Evolutionary conservation across 2,797 vertebrate species (phyloP).

Genomic region (Holocentrus rufus): DNA sequence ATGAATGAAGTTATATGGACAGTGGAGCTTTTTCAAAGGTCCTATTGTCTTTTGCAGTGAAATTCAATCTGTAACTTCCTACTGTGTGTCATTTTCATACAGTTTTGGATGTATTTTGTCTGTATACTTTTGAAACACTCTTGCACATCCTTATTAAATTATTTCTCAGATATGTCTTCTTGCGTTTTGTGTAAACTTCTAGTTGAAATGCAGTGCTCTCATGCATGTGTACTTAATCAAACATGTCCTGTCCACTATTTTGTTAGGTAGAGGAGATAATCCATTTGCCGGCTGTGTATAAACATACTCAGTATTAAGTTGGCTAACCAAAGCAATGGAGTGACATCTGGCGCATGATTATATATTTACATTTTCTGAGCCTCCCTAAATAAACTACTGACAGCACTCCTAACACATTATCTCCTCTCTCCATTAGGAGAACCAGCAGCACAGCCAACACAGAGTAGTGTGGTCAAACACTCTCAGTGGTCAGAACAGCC

Average conservation of each 20-base stretch:
- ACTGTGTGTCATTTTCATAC: not conserved
- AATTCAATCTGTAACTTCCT: too few species aligned
- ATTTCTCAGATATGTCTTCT: conserved; percentile 6
- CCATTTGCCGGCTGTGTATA: conserved; percentile 28
- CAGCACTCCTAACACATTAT: conserved; percentile 41
- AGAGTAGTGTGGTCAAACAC: conserved; percentile 43
- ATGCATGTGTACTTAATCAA: conserved; percentile 27
- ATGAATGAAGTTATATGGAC: too few species aligned
- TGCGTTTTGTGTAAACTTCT: conserved; percentile 23
- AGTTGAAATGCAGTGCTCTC: not conserved
- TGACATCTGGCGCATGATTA: conserved; percentile 49
- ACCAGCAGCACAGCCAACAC: conserved; percentile 29
- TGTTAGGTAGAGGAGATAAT: conserved; percentile 31
- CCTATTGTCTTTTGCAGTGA: too few species aligned
- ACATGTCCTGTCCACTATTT: conserved; percentile 13
- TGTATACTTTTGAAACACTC: not conserved
- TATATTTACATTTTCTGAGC: conserved; percentile 54
- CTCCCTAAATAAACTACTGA: conserved; percentile 39
- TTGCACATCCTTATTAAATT: not conserved
- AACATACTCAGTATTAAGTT: conserved; percentile 29
- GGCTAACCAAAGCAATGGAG: conserved; percentile 29
- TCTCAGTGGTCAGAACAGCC: conserved; percentile 36
- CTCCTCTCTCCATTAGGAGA: conserved; percentile 44
- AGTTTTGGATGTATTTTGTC: not conserved
- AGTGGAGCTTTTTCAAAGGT: too few species aligned